Evolutionary conservation across 1,140 invertebrate species (phyloP).

Genomic region (Himalopsyche phryganea): DNA sequence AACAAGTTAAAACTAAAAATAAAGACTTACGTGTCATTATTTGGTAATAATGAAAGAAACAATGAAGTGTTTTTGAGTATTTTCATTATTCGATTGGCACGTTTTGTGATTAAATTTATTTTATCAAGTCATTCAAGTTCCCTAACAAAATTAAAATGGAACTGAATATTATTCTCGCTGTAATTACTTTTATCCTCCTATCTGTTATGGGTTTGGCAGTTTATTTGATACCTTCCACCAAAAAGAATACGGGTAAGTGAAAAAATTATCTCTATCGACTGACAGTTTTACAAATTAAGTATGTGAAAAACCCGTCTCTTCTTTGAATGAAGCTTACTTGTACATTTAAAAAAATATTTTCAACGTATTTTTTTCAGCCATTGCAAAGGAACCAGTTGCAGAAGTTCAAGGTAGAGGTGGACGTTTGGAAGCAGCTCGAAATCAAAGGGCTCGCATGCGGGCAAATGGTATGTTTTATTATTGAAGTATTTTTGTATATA

Average conservation of each 20-base stretch:
- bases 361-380: background rate
- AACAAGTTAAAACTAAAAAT: too few relatives aligned
- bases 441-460: constrained; percentile 59
- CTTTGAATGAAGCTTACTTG: background rate
- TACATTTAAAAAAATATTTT: background rate
- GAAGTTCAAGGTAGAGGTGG: constrained; percentile 28
- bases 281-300: background rate
- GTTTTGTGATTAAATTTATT: too few relatives aligned
- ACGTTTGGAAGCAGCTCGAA: constrained; percentile 58
- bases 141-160: constrained; percentile 8
- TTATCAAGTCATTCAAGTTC: too few relatives aligned
- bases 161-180: constrained; percentile 23
- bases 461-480: constrained; percentile 49
- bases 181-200: constrained; percentile 21
- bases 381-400: background rate
- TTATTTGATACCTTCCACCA: constrained; percentile 17
- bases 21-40: too few relatives aligned
- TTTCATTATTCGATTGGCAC: too few relatives aligned
- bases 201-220: constrained; percentile 18
- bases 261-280: background rate
- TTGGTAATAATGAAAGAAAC: too few relatives aligned
- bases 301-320: background rate
- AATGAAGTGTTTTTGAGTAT: too few relatives aligned
- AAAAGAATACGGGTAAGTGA: background rate
- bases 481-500: background rate